Conservation (phyloP, 37 sponge, comb jelly and placozoan genomes). For the Axinella damicornis region DNA sequence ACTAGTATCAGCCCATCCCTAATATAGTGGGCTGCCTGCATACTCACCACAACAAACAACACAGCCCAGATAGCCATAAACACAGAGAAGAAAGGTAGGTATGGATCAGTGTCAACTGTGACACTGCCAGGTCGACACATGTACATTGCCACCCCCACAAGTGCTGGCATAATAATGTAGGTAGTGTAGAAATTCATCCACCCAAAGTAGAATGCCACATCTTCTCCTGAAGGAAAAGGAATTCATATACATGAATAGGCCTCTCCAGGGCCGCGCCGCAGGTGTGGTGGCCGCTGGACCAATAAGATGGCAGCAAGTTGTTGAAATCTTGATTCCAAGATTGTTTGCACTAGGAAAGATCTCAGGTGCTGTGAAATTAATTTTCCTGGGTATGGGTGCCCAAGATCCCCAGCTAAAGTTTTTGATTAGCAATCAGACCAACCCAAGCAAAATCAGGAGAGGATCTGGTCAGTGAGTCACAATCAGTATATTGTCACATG, state of each 20-base stretch:
- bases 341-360: neutral
- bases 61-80: conserved; percentile 80
- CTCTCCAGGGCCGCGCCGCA: no score
- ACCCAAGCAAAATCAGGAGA: no score
- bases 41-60: conserved; percentile 65
- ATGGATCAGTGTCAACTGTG: conserved; percentile 71
- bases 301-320: neutral
- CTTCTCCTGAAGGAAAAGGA: conserved; percentile 56
- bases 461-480: no score
- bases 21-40: no score
- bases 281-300: no score
- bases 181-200: conserved; percentile 83
- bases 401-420: no score
- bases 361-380: no score
- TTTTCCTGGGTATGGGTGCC: no score
- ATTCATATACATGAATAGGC: neutral
- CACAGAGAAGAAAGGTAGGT: conserved; percentile 75
- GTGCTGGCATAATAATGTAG: conserved; percentile 39
- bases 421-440: no score
- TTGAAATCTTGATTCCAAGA: no score
- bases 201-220: conserved; percentile 74
- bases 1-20: no score
- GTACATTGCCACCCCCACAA: conserved; percentile 60
- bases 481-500: no score
- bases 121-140: conserved; percentile 34